Base-by-base conservation (phyloP, 2,113 vertebrate species). In the Ophthalmolycus amberensis region DNA sequence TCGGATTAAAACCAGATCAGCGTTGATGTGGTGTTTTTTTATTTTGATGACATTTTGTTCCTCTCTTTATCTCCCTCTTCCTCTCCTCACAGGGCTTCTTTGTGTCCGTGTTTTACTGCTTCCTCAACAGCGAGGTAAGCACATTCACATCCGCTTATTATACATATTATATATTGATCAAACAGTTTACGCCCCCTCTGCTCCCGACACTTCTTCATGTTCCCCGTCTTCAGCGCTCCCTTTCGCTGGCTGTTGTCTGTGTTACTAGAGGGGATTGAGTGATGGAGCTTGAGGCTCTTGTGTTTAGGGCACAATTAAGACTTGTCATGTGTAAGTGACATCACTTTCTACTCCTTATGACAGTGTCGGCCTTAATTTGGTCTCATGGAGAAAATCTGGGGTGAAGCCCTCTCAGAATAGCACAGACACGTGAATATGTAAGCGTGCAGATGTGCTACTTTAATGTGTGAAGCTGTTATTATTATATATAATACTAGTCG, bases 41-140 rank as follows among this genome's bases (percentile, higher is more conserved):
- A 58, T 11, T 64, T 14, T 58, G 32, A 64, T 50, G 52, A 79
- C 60, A 63, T 59, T 84, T 75, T 79, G 42, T 83, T 54, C 54
- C 68, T 83, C 44, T 63, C 46, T 64, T 62, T 54, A 22, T 79
- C 77, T 69, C 75, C 48, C 90, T 83, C 71, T 82, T 75, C 62
- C 32, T 69, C 82, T 91, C 81, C 29, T n/a, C 29, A 11, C 94
- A 98, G 97, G 97, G 97, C 52, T 98, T 98, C 95, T 97, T 99
- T 0, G 97, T 97, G 58, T 98, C 96, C 0, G 96, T 98, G 60
- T 97, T 97, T 94, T 98, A 98, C 95, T 97, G 96, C 92, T 97
- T 97, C 94, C 90, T 98, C 89, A 99, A 98, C 92, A 97, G 97
- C 0, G 96, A 98, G 96, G 97, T 99, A 91, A 96, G 96, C 69